Conservation (phyloP, 2,888 invertebrate species). For the Scotopteryx bipunctaria region DNA sequence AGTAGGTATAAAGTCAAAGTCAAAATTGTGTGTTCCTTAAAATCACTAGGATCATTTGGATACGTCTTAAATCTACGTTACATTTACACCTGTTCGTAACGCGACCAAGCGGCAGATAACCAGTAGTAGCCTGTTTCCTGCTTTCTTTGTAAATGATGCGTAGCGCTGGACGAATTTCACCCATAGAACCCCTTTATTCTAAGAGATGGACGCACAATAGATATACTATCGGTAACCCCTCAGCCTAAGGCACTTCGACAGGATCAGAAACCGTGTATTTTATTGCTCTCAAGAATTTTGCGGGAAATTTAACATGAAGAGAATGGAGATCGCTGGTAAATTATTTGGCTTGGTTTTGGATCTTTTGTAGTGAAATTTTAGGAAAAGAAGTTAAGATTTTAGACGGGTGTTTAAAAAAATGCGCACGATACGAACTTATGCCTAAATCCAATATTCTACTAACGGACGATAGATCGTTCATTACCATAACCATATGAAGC, state of each 20-base stretch:
- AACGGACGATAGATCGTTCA: too few relatives aligned
- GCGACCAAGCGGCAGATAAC: too few relatives aligned
- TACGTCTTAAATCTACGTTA: too few relatives aligned
- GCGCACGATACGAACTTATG: too few relatives aligned
- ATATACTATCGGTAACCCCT: constrained; percentile 66
- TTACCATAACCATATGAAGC: too few relatives aligned
- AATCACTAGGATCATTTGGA: too few relatives aligned
- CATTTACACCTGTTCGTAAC: too few relatives aligned
- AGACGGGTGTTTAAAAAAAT: background rate
- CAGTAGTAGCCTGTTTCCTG: background rate
- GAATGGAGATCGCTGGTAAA: constrained; percentile 25
- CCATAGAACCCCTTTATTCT: constrained; percentile 63
- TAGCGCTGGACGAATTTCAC: constrained; percentile 70
- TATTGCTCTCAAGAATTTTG: constrained; percentile 68
- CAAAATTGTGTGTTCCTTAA: too few relatives aligned
- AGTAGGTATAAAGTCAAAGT: too few relatives aligned
- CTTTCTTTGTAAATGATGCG: constrained; percentile 4
- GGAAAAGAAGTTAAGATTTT: background rate
- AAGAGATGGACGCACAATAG: constrained; percentile 66
- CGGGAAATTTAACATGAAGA: constrained; percentile 44
- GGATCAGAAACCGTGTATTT: constrained; percentile 63
- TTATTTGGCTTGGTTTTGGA: background rate
- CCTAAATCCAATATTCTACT: too few relatives aligned
- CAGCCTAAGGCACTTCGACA: constrained; percentile 63
- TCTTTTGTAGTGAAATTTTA: background rate